Evolutionary conservation across 2,113 vertebrate genomes (phyloP), one percentile per base, ranked within the genome.

Genomic region (Antechinus flavipes): DNA sequence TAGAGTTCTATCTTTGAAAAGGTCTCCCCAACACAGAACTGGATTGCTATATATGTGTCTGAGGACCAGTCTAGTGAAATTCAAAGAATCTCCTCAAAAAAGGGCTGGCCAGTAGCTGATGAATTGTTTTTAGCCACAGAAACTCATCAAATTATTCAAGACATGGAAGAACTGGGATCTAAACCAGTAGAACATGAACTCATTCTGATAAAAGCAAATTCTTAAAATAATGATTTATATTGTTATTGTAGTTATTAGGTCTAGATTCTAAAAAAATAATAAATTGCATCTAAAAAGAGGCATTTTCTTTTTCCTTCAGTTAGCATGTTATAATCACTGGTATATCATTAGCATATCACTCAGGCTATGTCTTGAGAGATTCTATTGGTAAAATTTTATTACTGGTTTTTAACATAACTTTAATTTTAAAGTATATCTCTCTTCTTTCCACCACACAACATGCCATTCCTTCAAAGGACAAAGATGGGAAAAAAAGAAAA

Each of bases 301-400:
- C 14, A 93, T 93, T 95, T 94, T 2, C 89, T 97, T 95, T 91
- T 76, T 58, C 46, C 91, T 52, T 95, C 26, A 19, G 90, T 27
- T 90, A 52, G 90, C 14, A 93, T 46, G 84, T 76, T 93, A 94
- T 54, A 76, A 76, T n/a, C 12, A 19, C 35, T 76, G 30, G 35
- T 76, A 52, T 52, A 52, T 52, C 50, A 52, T 9, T 10, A 19
- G 35, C 61, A 7, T 35, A n/a, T n/a, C 30, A n/a, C 14, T 76
- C 35, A n/a, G 3, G 3, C 14, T 76, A 35, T 76, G 35, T 76
- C 35, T 76, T 76, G 3, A 76, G 16, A 76, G 61, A 76, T n/a
- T 76, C 35, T 76, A 16, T 76, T 7, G 30, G 4, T 76, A 76
- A 68, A 68, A n/a, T 76, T n/a, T 16, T n/a, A 76, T 76, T 76